A percentile compares a stretch with the other conserved stretches of the same genome.
Conservation (phyloP, 2,888 invertebrate genomes). For the Heliconius aoede region DNA sequence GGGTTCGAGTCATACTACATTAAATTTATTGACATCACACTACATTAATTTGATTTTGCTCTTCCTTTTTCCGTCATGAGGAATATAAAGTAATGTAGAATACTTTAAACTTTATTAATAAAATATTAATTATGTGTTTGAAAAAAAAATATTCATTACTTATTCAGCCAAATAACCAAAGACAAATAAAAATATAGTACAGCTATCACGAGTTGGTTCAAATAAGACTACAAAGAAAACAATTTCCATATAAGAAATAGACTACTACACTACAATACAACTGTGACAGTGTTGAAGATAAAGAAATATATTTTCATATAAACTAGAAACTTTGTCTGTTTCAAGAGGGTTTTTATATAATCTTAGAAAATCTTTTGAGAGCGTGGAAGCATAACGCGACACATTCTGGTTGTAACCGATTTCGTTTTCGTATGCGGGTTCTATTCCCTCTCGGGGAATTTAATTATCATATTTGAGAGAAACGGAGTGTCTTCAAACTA, state of each 20-base stretch:
- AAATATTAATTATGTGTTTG: too few species aligned
- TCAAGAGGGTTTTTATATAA: slow-evolving; percentile 30
- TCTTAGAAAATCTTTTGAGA: not conserved
- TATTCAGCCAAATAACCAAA: not conserved
- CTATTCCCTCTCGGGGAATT: not conserved
- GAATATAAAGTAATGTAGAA: too few species aligned
- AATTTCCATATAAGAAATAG: slow-evolving; percentile 26
- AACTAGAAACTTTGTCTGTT: slow-evolving; percentile 37
- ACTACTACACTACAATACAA: slow-evolving; percentile 8
- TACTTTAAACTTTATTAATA: too few species aligned
- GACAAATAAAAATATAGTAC: slow-evolving; percentile 4
- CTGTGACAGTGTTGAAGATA: slow-evolving; percentile 26
- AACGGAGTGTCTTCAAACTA: not conserved
- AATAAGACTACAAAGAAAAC: slow-evolving; percentile 11
- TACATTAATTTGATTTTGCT: too few species aligned
- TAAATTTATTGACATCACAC: too few species aligned
- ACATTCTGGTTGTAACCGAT: not conserved
- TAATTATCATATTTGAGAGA: too few species aligned
- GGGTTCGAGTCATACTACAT: too few species aligned
- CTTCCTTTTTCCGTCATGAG: too few species aligned
- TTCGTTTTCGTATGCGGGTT: too few species aligned
- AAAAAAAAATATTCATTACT: not conserved
- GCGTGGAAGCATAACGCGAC: not conserved
- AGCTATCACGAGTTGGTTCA: not conserved
- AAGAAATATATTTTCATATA: slow-evolving; percentile 31